phyloP scores from a whole-genome alignment of 2,113 vertebrate species.

The Ifrita kowaldi region DNA sequence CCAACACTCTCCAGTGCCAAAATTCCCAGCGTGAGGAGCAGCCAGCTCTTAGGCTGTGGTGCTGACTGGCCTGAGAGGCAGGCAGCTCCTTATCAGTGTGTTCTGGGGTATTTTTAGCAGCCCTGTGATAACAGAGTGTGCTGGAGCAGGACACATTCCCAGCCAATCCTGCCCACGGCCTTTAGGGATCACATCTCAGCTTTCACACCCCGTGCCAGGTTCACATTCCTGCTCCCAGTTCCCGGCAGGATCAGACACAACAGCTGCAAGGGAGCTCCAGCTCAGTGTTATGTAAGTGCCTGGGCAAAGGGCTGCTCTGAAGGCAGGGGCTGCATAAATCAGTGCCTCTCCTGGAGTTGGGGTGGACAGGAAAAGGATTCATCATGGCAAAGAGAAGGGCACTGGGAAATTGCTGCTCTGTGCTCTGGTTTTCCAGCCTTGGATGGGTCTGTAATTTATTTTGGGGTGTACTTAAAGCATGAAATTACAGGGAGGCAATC shows the following conservation, averaged over 20 bases:
- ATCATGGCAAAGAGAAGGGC: background rate
- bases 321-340: background rate
- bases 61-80: conserved; percentile 3
- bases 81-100: conserved; percentile 3
- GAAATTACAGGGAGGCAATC: background rate
- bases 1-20: background rate
- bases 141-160: background rate
- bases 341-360: background rate
- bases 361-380: background rate
- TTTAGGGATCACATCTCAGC: background rate
- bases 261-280: conserved; percentile 12
- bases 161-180: background rate
- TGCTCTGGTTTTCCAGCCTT: background rate
- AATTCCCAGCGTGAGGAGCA: background rate
- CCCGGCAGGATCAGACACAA: conserved; percentile 25
- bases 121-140: conserved; percentile 10
- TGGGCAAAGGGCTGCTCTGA: background rate
- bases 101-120: conserved; percentile 38
- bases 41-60: background rate
- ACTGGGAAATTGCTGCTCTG: background rate
- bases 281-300: conserved; percentile 5
- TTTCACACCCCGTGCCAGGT: conserved; percentile 8
- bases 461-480: background rate
- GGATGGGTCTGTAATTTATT: background rate
- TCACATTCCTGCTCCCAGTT: conserved; percentile 40